Percentiles rank a stretch among this genome's conserved stretches.
These are phyloP conservation scores for Netelia melanura DNA, from an alignment of 2,888 invertebrate genomes.

Conservation along the genomic window DNA sequence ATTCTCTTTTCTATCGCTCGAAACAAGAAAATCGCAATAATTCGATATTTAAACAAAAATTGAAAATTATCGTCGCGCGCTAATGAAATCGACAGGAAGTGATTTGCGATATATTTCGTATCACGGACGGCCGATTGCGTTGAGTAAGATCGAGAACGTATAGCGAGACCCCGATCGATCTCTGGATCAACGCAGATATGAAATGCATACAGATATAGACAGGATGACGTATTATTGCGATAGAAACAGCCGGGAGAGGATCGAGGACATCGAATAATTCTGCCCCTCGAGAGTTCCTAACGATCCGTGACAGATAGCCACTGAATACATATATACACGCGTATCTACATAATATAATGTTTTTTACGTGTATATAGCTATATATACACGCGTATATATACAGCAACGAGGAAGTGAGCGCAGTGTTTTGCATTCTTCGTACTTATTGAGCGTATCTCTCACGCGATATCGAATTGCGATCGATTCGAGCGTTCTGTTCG, in stretches of 20 bases:
- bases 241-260: conserved; percentile 57
- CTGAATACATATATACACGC: conserved; percentile 11
- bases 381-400: conserved; percentile 20
- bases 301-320: conserved; percentile 76
- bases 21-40: too few species aligned
- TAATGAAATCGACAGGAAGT: neutral
- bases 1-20: too few species aligned
- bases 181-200: conserved; percentile 45
- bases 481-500: conserved; percentile 58
- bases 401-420: conserved; percentile 63
- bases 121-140: conserved; percentile 14
- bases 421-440: conserved; percentile 68
- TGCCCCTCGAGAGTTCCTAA: conserved; percentile 70
- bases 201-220: conserved; percentile 33
- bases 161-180: conserved; percentile 54
- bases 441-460: conserved; percentile 69
- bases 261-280: conserved; percentile 67
- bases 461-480: conserved; percentile 69
- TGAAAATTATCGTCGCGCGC: neutral
- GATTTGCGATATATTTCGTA: neutral
- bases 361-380: conserved; percentile 3
- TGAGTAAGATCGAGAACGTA: conserved; percentile 47
- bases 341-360: too few species aligned
- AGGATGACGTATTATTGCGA: conserved; percentile 55
- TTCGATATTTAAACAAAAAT: neutral